phyloP scores from a whole-genome alignment of 2,888 invertebrate genomes.

The Plagodis dolabraria region DNA sequence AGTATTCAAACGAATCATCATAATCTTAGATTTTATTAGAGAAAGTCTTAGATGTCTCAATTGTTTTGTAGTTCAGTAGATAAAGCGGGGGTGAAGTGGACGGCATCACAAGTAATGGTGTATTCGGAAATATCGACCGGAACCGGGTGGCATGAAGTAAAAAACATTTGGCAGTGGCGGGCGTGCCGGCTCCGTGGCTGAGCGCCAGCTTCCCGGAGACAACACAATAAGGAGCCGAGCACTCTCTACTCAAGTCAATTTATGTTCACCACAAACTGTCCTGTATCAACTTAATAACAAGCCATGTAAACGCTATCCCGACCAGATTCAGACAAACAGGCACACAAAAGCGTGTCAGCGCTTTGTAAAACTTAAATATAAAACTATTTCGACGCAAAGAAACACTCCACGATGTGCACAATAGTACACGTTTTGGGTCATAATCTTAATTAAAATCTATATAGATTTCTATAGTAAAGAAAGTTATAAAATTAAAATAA shows the following conservation, averaged over 20 bases:
- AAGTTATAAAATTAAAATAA: no score
- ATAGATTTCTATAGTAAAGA: no score
- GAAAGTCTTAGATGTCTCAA: slow-evolving; percentile 17
- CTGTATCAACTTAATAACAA: slow-evolving; percentile 37
- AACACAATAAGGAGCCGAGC: slow-evolving; percentile 73
- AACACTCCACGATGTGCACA: no score
- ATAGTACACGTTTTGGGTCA: no score
- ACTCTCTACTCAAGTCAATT: slow-evolving; percentile 72
- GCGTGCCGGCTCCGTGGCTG: slow-evolving; percentile 62
- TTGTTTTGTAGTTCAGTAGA: slow-evolving; percentile 32
- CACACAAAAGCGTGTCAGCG: background rate
- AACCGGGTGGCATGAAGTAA: slow-evolving; percentile 55
- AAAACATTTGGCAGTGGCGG: slow-evolving; percentile 65
- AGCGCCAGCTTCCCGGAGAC: slow-evolving; percentile 69
- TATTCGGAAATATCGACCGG: slow-evolving; percentile 67
- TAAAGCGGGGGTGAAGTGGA: slow-evolving; percentile 35
- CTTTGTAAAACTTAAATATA: no score
- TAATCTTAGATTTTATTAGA: no score
- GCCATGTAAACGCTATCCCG: slow-evolving; percentile 20
- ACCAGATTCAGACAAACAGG: slow-evolving; percentile 11
- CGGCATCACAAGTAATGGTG: slow-evolving; percentile 54
- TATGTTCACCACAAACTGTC: slow-evolving; percentile 69
- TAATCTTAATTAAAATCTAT: no score
- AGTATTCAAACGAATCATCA: slow-evolving; percentile 1
- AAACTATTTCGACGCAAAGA: no score